Conservation (phyloP, 2,797 vertebrate species). For the Thalassophryne amazonica region DNA sequence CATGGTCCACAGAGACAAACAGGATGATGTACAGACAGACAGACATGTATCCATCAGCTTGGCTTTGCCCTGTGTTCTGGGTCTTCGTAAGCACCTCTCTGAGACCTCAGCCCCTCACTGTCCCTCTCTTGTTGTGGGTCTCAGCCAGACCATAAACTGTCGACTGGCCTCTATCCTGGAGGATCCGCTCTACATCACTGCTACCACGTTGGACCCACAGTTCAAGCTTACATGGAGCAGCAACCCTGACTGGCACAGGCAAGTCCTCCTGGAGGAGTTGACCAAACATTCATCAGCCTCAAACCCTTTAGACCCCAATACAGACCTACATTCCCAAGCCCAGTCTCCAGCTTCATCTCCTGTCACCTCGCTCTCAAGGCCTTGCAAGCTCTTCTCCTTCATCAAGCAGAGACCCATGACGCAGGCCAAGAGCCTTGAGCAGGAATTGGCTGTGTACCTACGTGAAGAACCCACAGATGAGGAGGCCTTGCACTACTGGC, state of each 20-base stretch:
- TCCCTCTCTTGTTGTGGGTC: slow-evolving; percentile 63
- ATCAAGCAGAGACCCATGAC: slow-evolving; percentile 81
- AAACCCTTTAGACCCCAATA: slow-evolving; percentile 51
- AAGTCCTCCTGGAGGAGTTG: slow-evolving; percentile 78
- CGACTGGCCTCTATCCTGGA: slow-evolving; percentile 74
- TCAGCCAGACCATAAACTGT: slow-evolving; percentile 74
- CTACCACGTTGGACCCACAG: slow-evolving; percentile 81
- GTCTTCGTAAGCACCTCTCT: slow-evolving; percentile 81
- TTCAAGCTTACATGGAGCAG: slow-evolving; percentile 85
- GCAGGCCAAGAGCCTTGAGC: slow-evolving; percentile 81
- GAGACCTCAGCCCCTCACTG: slow-evolving; percentile 76
- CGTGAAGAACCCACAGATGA: slow-evolving; percentile 82
- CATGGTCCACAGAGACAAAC: slow-evolving; percentile 78
- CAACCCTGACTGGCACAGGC: slow-evolving; percentile 80
- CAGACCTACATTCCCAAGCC: slow-evolving; percentile 63
- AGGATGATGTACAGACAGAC: slow-evolving; percentile 50
- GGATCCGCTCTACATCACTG: slow-evolving; percentile 79
- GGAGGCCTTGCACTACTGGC: slow-evolving; percentile 83
- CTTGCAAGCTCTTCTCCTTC: slow-evolving; percentile 83
- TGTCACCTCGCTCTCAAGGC: slow-evolving; percentile 70
- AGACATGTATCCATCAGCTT: slow-evolving; percentile 81
- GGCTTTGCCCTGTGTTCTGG: slow-evolving; percentile 80
- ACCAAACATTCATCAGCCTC: slow-evolving; percentile 70
- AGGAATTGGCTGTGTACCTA: slow-evolving; percentile 79
- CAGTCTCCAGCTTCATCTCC: slow-evolving; percentile 57